Base-by-base conservation (phyloP, 2,797 vertebrate genomes). In the Helostoma temminkii region DNA sequence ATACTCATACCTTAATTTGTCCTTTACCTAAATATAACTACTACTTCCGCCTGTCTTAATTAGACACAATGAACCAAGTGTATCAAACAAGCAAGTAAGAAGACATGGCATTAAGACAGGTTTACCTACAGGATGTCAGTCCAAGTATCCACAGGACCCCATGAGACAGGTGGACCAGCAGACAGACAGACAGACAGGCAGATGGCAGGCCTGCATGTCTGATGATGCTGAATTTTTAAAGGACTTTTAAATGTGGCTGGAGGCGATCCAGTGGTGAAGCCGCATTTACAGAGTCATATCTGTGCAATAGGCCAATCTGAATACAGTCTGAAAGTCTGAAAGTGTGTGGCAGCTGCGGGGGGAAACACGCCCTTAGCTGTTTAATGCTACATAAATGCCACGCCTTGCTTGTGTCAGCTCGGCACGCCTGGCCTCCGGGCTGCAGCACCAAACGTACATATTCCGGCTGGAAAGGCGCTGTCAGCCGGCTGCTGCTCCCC, bases 351-450 rank as follows among this genome's bases (percentile, higher is more conserved):
- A 66, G 84, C 78, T 82, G 81, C 43, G 30, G 64, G 60, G 43
- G 61, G 42, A 53, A 18, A 60, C 81, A 81, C 82, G 78, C 87
- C 89, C 75, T 42, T 79, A 47, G 26, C 63, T 43, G 82, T 63
- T n/a, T 75, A 75, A 85, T 16, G 81, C 65, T 69, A 50, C 30
- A 71, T 72, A 65, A 18, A 83, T 79, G 88, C 88, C 89, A 91
- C 89, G 89, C 89, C 88, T 87, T 73, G 80, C 85, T 42, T 0
- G 83, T 83, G 82, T 86, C 83, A 68, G 76, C 57, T 49, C 69
- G 18, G 71, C 82, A 66, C 76, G 80, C 63, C 66, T 9, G 87
- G 80, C 85, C 85, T 76, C 72, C 64, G 58, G 72, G 82, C 82
- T 50, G 78, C 73, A 43, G 73, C 39, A 21, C 39, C 25, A 8